Percentiles rank a stretch among this genome's conserved stretches.
Evolutionary conservation across 30 jellyfish, hydroid and myxozoan species (phyloP).

Genomic region (Turritopsis dohrnii): DNA sequence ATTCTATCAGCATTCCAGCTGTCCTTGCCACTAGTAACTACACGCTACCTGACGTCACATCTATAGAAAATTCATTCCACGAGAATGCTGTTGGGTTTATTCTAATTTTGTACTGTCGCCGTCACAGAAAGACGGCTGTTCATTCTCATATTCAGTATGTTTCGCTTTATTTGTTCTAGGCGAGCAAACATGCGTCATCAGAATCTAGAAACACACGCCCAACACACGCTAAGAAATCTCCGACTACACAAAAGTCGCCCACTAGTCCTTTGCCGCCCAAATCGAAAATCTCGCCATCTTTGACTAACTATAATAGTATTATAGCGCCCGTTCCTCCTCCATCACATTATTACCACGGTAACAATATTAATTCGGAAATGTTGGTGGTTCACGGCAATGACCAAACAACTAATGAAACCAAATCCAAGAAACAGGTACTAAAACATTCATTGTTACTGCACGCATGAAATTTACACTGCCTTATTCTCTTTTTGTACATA

Average conservation of each 20-base stretch:
- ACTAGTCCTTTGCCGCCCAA: neutral
- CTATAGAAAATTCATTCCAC: no score
- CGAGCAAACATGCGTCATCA: neutral
- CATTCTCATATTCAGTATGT: no score
- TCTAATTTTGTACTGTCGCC: no score
- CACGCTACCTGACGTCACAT: no score
- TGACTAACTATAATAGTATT: neutral
- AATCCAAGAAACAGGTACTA: neutral
- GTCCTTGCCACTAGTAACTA: no score
- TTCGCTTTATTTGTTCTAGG: neutral
- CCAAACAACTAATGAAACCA: neutral
- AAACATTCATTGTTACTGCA: neutral
- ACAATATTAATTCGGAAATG: neutral
- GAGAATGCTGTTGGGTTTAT: no score
- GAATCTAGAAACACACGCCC: neutral
- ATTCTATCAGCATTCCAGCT: no score
- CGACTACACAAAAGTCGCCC: neutral
- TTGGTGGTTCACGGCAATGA: neutral
- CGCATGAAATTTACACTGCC: neutral
- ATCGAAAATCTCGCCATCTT: neutral
- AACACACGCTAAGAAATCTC: neutral
- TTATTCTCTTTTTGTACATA: neutral
- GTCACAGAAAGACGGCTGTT: constrained; percentile 5
- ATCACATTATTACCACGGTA: neutral
- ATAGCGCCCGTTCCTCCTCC: constrained; percentile 28